phyloP scores from a whole-genome alignment of 2,113 vertebrate genomes.

The Orthonyx spaldingii region DNA sequence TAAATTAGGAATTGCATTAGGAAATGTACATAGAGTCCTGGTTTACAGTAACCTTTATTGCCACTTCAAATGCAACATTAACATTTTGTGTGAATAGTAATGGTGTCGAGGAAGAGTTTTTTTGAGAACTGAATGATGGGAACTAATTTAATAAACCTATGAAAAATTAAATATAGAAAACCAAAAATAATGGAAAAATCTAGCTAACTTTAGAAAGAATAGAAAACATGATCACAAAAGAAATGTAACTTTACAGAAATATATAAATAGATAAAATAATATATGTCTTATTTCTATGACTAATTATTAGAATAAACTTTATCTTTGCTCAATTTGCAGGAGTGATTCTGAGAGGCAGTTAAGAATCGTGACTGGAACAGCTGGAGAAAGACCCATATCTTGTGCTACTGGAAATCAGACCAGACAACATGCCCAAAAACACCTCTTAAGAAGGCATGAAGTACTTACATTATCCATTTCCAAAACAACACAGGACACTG shows the following conservation, averaged over 20 bases:
- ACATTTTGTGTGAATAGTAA: neutral
- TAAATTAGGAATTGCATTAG: neutral
- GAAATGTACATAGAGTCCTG: neutral
- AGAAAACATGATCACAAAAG: neutral
- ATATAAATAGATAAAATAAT: neutral
- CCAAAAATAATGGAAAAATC: neutral
- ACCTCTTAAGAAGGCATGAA: neutral
- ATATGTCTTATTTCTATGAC: neutral
- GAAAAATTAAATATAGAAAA: neutral
- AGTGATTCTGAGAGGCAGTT: neutral
- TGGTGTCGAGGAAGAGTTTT: neutral
- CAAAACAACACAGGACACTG: neutral
- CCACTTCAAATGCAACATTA: neutral
- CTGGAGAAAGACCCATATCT: neutral
- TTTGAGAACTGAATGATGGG: neutral
- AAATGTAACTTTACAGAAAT: neutral
- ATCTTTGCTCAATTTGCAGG: neutral
- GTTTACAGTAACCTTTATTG: neutral
- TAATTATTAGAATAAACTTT: neutral
- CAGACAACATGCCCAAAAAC: neutral
- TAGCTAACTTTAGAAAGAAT: neutral
- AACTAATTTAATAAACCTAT: neutral
- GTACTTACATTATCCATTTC: neutral
- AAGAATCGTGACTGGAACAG: neutral
- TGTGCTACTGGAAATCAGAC: neutral